phyloP scores from a whole-genome alignment of 2,113 vertebrate species.

The Apodemus speciosus region DNA sequence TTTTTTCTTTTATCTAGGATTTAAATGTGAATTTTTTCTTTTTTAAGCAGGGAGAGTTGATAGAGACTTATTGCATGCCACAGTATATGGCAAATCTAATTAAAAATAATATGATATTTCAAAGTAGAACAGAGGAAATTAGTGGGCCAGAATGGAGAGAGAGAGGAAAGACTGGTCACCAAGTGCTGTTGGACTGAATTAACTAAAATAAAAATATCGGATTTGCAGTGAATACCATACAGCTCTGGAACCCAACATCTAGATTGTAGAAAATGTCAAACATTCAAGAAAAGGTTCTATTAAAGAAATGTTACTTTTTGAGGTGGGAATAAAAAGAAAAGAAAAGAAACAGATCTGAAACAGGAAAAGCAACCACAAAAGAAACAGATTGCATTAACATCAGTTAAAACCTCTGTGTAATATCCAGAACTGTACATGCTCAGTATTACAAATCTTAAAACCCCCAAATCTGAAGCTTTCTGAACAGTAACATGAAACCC shows the following conservation, averaged over 20 bases:
- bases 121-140: neutral
- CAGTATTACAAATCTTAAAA: neutral
- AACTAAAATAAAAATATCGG: neutral
- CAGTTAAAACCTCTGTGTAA: neutral
- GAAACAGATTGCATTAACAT: neutral
- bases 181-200: neutral
- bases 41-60: slow-evolving; percentile 29
- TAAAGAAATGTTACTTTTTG: slow-evolving; percentile 9
- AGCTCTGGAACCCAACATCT: neutral
- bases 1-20: slow-evolving; percentile 44
- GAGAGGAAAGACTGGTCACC: neutral
- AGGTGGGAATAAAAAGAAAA: too few relatives aligned
- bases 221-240: neutral
- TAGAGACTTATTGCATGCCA: neutral
- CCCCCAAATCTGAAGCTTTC: neutral
- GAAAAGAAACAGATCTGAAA: slow-evolving; percentile 8
- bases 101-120: neutral
- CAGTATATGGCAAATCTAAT: neutral
- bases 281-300: neutral
- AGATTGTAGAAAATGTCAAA: neutral
- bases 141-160: neutral
- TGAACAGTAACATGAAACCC: neutral
- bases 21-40: slow-evolving; percentile 47
- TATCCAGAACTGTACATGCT: neutral
- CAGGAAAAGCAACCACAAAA: slow-evolving; percentile 36